These are phyloP conservation scores for Drosophila sulfurigaster DNA, from an alignment of 1,140 invertebrate genomes.

Conservation along the genomic window DNA sequence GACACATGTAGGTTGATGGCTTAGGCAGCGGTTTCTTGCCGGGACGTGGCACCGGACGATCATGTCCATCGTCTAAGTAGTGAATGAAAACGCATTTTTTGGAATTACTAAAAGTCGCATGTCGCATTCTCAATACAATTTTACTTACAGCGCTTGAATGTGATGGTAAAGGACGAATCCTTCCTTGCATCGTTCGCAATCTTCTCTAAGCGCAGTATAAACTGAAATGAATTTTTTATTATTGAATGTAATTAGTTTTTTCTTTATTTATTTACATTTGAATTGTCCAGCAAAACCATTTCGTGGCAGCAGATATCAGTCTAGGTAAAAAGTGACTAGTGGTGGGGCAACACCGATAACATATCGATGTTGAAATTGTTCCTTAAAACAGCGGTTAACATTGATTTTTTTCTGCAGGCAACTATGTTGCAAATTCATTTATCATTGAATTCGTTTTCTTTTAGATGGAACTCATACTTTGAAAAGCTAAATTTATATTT, in stretches of 20 bases:
- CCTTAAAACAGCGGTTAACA: too few relatives aligned
- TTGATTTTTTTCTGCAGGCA: too few relatives aligned
- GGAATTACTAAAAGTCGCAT: constrained; percentile 9
- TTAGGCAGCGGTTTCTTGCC: constrained; percentile 86
- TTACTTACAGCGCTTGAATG: constrained; percentile 90
- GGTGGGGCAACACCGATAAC: too few relatives aligned
- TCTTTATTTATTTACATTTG: constrained; percentile 77
- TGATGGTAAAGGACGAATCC: constrained; percentile 88
- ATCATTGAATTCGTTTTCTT: too few relatives aligned
- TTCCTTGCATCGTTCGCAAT: constrained; percentile 88
- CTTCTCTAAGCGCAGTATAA: constrained; percentile 88
- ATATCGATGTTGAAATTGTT: too few relatives aligned
- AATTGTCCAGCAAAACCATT: constrained; percentile 89
- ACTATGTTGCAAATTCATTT: too few relatives aligned
- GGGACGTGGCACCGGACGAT: constrained; percentile 88
- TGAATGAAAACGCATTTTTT: constrained; percentile 15
- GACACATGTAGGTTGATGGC: constrained; percentile 90
- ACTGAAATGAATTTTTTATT: constrained; percentile 85
- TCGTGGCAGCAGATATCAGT: constrained; percentile 67
- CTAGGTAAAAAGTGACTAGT: constrained; percentile 43
- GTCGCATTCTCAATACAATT: background rate
- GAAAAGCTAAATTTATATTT: too few relatives aligned
- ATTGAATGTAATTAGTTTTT: constrained; percentile 85
- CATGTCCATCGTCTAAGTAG: constrained; percentile 89
- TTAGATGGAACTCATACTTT: too few relatives aligned